Conservation (phyloP, 1,140 invertebrate species). For the Cydia pomonella region DNA sequence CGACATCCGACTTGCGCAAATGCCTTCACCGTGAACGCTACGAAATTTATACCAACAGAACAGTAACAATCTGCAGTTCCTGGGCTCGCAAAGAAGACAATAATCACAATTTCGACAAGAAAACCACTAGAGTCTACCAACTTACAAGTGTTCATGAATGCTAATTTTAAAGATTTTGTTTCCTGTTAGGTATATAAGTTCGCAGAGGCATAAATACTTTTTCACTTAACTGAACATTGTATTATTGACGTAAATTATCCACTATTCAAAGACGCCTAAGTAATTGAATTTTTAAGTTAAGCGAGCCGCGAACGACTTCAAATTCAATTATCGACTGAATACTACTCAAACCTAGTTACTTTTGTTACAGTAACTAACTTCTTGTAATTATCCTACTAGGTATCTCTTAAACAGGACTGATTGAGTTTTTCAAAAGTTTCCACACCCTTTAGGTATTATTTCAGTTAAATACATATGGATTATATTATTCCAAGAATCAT, state of each 20-base stretch:
- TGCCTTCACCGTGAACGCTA: conserved; percentile 45
- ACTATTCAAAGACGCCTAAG: background rate
- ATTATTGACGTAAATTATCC: background rate
- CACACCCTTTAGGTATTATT: background rate
- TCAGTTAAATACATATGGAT: background rate
- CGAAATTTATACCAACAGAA: conserved; percentile 18
- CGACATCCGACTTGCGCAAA: conserved; percentile 56
- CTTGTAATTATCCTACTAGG: too few relatives aligned
- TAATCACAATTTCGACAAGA: background rate
- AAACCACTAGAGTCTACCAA: background rate
- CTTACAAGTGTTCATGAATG: too few relatives aligned
- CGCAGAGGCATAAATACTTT: too few relatives aligned
- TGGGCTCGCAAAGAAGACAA: background rate
- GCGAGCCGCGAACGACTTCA: background rate
- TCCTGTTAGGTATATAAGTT: background rate
- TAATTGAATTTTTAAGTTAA: conserved; percentile 1
- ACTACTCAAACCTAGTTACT: background rate
- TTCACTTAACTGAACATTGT: too few relatives aligned
- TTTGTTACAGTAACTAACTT: background rate
- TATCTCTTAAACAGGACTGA: too few relatives aligned
- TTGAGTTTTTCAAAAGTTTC: too few relatives aligned
- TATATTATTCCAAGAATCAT: background rate
- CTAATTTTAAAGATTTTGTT: too few relatives aligned
- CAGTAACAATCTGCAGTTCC: background rate
- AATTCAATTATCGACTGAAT: background rate